Evolutionary conservation across 1,140 invertebrate genomes (phyloP).

Genomic region (Eriocheir sinensis): DNA sequence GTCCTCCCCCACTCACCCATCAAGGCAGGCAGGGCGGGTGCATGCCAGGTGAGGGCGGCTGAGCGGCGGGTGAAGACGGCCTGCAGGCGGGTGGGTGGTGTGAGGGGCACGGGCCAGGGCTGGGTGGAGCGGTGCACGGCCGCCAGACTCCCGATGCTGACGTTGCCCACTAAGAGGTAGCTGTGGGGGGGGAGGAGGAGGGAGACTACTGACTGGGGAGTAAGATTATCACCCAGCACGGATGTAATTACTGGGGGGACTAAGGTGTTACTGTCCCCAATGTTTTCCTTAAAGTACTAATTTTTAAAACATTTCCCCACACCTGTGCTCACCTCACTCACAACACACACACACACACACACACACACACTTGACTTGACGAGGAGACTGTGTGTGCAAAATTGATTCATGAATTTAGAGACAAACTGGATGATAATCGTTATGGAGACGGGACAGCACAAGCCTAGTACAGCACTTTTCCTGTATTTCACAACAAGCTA

Average conservation of each 20-base stretch:
- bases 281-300: not conserved
- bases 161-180: conserved; percentile 83
- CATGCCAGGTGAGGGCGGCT: conserved; percentile 74
- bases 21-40: conserved; percentile 88
- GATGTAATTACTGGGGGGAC: no score
- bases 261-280: not conserved
- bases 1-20: conserved; percentile 82
- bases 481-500: no score
- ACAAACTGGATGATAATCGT: no score
- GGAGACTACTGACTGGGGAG: no score
- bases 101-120: conserved; percentile 89
- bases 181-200: conserved; percentile 79
- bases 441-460: no score
- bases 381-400: no score
- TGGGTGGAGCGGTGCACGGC: conserved; percentile 85
- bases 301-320: conserved; percentile 23
- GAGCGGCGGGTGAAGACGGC: conserved; percentile 86
- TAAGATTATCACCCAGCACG: not conserved
- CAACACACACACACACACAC: no score
- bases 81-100: conserved; percentile 89
- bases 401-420: no score
- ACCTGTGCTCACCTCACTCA: no score
- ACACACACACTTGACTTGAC: no score
- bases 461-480: no score
- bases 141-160: conserved; percentile 75